A percentile compares a stretch with the other conserved stretches of the same genome.
phyloP scores from a whole-genome alignment of 2,888 invertebrate species.

The Agrochola lychnidis region DNA sequence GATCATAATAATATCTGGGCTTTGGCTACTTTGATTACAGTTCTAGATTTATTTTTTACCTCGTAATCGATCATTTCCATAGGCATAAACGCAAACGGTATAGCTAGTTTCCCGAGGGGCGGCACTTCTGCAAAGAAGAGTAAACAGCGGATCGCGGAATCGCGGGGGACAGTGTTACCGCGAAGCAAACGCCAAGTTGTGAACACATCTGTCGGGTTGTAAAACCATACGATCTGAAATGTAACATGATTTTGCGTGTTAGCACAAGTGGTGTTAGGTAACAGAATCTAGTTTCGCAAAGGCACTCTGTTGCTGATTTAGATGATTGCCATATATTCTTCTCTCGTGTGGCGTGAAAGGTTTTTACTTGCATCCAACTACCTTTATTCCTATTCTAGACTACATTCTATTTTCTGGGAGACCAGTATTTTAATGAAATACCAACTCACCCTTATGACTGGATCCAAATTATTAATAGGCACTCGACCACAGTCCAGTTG shows the following conservation, averaged over 20 bases:
- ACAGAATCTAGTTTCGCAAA: background rate
- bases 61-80: constrained; percentile 88
- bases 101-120: constrained; percentile 84
- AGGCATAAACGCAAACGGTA: constrained; percentile 87
- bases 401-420: background rate
- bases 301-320: background rate
- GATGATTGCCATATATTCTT: background rate
- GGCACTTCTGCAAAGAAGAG: constrained; percentile 87
- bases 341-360: background rate
- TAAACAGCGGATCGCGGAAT: constrained; percentile 81
- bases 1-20: background rate
- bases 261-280: background rate
- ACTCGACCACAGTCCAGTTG: constrained; percentile 85
- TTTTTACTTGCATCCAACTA: background rate
- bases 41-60: constrained; percentile 65
- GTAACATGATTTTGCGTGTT: background rate
- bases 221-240: constrained; percentile 85
- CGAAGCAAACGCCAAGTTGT: constrained; percentile 87
- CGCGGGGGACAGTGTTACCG: constrained; percentile 77
- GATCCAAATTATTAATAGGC: constrained; percentile 87
- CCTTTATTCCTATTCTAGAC: background rate
- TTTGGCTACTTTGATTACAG: background rate
- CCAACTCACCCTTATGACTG: constrained; percentile 83
- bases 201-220: constrained; percentile 86
- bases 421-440: background rate